A percentile compares a stretch with the other conserved stretches of the same genome.
phyloP scores from a whole-genome alignment of 2,113 vertebrate genomes.

The Callipepla californica region DNA sequence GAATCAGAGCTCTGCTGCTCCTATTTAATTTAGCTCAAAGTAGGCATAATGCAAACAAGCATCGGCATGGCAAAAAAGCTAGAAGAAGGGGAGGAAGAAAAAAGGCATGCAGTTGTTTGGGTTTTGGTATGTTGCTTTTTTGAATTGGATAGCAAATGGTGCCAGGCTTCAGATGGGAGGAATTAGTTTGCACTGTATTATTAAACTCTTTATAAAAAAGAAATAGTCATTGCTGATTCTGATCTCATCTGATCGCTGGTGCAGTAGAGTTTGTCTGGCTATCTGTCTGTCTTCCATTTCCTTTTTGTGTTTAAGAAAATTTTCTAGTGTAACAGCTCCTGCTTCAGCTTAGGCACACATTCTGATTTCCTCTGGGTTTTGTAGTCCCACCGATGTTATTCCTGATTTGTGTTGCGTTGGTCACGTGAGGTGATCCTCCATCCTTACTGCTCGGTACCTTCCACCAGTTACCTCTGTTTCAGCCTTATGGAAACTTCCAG shows the following conservation, averaged over 20 bases:
- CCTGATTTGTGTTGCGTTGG: background rate
- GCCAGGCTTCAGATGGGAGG: background rate
- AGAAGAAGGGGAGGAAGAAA: background rate
- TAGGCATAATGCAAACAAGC: conserved; percentile 30
- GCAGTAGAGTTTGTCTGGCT: background rate
- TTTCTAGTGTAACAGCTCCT: background rate
- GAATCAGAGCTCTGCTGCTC: conserved; percentile 62
- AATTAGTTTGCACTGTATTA: background rate
- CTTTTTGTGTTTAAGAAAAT: background rate
- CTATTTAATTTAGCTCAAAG: conserved; percentile 56
- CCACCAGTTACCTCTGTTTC: background rate
- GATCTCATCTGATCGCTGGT: background rate
- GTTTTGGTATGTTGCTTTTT: background rate
- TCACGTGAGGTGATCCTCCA: background rate
- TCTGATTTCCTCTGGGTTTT: background rate
- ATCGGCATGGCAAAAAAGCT: background rate
- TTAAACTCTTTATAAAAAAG: background rate
- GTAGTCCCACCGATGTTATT: background rate
- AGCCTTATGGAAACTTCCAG: background rate
- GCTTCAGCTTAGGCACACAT: background rate
- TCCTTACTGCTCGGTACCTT: background rate
- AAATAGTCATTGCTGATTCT: background rate
- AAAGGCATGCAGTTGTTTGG: background rate
- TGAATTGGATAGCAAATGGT: background rate
- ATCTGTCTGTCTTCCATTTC: background rate